Evolutionary conservation across 2,797 vertebrate species (phyloP), one percentile per base, ranked within the genome.

Genomic region (Platalea minor): DNA sequence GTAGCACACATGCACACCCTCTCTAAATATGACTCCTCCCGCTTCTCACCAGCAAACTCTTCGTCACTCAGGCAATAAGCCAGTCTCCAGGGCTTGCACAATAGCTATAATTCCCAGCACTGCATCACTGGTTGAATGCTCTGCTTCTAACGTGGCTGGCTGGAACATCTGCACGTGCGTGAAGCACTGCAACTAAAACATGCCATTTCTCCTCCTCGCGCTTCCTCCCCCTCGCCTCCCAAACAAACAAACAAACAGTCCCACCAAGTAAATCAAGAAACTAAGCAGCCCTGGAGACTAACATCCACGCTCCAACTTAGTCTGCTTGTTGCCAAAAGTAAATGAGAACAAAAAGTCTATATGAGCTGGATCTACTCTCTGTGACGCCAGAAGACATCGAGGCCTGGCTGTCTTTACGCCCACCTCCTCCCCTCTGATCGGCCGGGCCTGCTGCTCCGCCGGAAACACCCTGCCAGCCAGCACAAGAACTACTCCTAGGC

Each of bases 111-210:
- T 83, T 94, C 60, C 53, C 84, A 92, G 60, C 35, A 14, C 48
- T 50, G 29, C 3, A 2, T 39, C 10, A 9, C 79, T 64, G 35
- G 35, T 18, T 84, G 72, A 91, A 25, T 0, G 0, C 51, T 96
- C 82, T 88, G 28, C n/a, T 70, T 64, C 65, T 76, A 39, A 51
- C 25, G 24, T 24, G 35, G 28, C 33, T 77, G 63, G 43, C 46
- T 6, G 4, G 57, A 78, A 54, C 0, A 0, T 37, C 57, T 60
- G 79, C 33, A 50, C 1, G 0, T 18, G 45, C 54, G 29, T 0
- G 5, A 93, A 65, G 39, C 9, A 17, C 63, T 70, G 39, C 39
- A 70, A 39, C n/a, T 56, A 64, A 80, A 79, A 67, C 6, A 37
- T 8, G 12, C 8, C 12, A 63, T 80, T 84, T 82, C 33, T 48